These are phyloP conservation scores for Rhinella marina DNA, from an alignment of 2,797 vertebrate species.

Conservation along the genomic window DNA sequence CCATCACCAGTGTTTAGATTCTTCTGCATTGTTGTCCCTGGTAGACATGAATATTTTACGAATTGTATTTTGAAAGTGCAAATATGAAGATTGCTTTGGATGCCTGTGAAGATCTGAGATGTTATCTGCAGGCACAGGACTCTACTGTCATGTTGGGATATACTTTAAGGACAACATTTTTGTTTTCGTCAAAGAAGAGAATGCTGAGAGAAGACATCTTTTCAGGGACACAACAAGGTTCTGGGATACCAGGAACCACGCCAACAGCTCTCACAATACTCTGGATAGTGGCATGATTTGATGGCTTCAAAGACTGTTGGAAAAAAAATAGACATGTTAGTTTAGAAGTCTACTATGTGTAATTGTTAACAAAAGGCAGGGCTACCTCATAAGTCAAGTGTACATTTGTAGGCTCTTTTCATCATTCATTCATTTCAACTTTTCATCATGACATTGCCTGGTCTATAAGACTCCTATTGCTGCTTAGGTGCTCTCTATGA, in stretches of 20 bases:
- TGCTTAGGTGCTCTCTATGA: too few species aligned
- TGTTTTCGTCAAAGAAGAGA: conserved; percentile 94
- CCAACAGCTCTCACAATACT: conserved; percentile 95
- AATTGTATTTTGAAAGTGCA: conserved; percentile 73
- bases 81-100: conserved; percentile 66
- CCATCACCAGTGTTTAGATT: conserved; percentile 41
- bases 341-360: not conserved
- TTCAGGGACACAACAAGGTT: conserved; percentile 96
- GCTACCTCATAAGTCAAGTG: not conserved
- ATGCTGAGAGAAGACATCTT: conserved; percentile 97
- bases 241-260: conserved; percentile 88
- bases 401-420: not conserved
- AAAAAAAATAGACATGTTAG: conserved; percentile 19
- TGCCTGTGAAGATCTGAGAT: conserved; percentile 32
- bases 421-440: too few species aligned
- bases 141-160: conserved; percentile 98
- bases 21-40: conserved; percentile 20
- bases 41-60: conserved; percentile 14
- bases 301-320: conserved; percentile 89
- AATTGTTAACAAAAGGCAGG: not conserved
- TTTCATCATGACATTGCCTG: too few species aligned
- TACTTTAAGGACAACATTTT: conserved; percentile 95
- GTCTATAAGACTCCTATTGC: too few species aligned
- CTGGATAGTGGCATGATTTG: conserved; percentile 98
- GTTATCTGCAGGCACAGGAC: conserved; percentile 94